These are phyloP conservation scores for Meiosimyza decipiens DNA, from an alignment of 2,888 invertebrate species.

Conservation along the genomic window DNA sequence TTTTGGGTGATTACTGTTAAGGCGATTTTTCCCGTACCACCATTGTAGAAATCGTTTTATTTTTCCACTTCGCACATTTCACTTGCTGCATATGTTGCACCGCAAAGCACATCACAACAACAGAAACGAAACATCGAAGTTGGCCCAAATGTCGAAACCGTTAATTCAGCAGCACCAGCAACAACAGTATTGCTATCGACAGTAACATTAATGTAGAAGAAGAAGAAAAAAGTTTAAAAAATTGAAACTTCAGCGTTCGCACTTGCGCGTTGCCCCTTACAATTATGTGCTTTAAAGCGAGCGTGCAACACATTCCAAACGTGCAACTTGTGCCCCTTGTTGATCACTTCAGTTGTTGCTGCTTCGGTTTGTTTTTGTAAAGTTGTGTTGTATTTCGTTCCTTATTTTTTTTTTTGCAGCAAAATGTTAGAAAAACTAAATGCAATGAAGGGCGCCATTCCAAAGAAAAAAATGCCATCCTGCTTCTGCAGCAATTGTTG, in stretches of 20 bases:
- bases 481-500: background rate
- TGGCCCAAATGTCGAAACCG: constrained; percentile 2
- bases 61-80: too few relatives aligned
- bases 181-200: background rate
- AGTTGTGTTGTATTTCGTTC: too few relatives aligned
- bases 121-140: background rate
- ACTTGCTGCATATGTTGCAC: background rate
- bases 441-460: constrained; percentile 18
- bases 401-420: background rate
- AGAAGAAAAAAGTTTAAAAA: background rate
- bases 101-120: background rate
- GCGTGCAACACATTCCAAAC: constrained; percentile 21
- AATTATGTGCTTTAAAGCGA: constrained; percentile 14
- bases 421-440: background rate
- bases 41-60: too few relatives aligned
- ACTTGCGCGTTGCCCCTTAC: constrained; percentile 9
- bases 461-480: constrained; percentile 9
- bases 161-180: constrained; percentile 3
- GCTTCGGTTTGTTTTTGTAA: too few relatives aligned
- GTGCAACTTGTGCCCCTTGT: background rate
- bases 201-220: background rate
- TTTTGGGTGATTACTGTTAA: too few relatives aligned
- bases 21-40: too few relatives aligned
- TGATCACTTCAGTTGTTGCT: too few relatives aligned
- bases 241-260: background rate